Percentiles rank a stretch among this genome's conserved stretches.
phyloP scores from a whole-genome alignment of 2,888 invertebrate species.

The Chaetogeoica ovagalla region DNA sequence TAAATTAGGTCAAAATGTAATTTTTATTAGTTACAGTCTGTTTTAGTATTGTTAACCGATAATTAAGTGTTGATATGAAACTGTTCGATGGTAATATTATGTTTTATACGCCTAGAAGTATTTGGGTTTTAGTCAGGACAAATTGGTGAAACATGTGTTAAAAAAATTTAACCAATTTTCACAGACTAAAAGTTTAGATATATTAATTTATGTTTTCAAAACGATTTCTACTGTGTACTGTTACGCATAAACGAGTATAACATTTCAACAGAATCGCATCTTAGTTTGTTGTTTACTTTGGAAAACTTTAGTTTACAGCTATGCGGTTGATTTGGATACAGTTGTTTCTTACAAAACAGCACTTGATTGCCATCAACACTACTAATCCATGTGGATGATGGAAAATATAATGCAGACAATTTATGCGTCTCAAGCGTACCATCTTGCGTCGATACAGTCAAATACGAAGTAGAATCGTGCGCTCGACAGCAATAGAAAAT shows the following conservation, averaged over 20 bases:
- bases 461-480: slow-evolving; percentile 15
- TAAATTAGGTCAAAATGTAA: no score
- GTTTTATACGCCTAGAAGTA: no score
- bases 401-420: slow-evolving; percentile 41
- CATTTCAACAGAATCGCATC: slow-evolving; percentile 43
- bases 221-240: not conserved
- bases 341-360: slow-evolving; percentile 25
- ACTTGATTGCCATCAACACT: slow-evolving; percentile 4
- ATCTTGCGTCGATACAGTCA: slow-evolving; percentile 29
- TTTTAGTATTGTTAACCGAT: no score
- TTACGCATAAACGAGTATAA: slow-evolving; percentile 6
- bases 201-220: not conserved
- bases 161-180: no score
- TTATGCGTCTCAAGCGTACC: slow-evolving; percentile 21
- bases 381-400: slow-evolving; percentile 29
- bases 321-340: not conserved
- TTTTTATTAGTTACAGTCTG: no score
- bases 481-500: slow-evolving; percentile 21
- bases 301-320: slow-evolving; percentile 17
- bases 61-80: no score
- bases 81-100: no score
- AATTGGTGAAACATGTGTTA: no score
- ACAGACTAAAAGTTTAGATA: no score
- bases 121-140: no score
- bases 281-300: slow-evolving; percentile 33